Percentiles rank a stretch among this genome's conserved stretches.
Conservation (phyloP, 2,797 vertebrate genomes). For the Sarcophilus harrisii region DNA sequence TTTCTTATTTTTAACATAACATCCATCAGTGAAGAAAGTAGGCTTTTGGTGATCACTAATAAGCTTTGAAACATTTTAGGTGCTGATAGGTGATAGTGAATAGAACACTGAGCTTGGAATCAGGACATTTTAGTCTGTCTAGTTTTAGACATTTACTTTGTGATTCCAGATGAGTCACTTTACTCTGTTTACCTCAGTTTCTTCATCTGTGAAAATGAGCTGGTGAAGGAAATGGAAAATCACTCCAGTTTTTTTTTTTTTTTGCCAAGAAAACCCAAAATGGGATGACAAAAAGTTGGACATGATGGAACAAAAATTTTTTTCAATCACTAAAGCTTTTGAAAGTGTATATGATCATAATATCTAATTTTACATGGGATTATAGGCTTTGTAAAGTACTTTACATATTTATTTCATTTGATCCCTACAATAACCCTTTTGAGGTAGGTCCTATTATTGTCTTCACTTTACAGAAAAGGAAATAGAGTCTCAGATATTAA, state of each 20-base stretch:
- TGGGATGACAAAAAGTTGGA: not conserved
- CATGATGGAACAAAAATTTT: not conserved
- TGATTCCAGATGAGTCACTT: not conserved
- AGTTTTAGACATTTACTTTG: not conserved
- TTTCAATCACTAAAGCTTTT: not conserved
- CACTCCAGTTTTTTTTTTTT: not conserved
- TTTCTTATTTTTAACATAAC: not conserved
- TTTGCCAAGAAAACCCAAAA: not conserved
- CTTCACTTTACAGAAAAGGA: not conserved
- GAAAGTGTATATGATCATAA: not conserved
- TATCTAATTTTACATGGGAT: not conserved
- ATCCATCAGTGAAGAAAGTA: not conserved
- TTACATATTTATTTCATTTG: not conserved
- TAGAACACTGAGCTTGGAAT: not conserved
- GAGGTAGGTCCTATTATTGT: not conserved
- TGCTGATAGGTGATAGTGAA: not conserved
- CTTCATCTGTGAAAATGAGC: not conserved
- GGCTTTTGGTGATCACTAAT: not conserved
- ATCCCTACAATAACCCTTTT: not conserved
- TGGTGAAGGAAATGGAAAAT: not conserved
- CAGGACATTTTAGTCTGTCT: not conserved
- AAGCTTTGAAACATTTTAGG: not conserved
- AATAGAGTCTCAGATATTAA: not conserved
- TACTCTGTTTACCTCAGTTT: not conserved
- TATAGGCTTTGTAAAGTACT: not conserved